Evolutionary conservation across 2,888 invertebrate species (phyloP).

Genomic region (Cephus runcator): DNA sequence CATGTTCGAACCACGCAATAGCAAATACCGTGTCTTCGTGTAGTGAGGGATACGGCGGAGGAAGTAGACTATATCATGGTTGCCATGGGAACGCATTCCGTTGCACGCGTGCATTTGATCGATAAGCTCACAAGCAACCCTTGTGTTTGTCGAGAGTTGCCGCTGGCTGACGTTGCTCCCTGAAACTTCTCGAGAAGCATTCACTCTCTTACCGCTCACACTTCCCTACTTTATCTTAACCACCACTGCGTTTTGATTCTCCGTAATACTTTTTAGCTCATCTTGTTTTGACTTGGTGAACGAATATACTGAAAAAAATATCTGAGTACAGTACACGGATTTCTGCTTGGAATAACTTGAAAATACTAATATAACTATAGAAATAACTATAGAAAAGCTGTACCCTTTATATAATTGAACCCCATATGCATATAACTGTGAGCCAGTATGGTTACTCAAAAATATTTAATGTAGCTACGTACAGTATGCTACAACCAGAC

Average conservation of each 20-base stretch:
- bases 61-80: slow-evolving; percentile 17
- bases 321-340: background rate
- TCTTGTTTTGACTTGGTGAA: background rate
- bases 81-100: slow-evolving; percentile 38
- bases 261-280: background rate
- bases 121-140: slow-evolving; percentile 42
- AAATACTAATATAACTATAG: too few species aligned
- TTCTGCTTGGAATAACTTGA: background rate
- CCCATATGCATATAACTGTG: background rate
- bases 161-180: background rate
- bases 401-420: background rate
- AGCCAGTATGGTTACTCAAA: background rate
- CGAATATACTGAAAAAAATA: background rate
- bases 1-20: background rate
- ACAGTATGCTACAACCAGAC: background rate
- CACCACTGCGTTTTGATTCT: background rate
- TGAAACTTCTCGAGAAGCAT: background rate
- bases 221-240: background rate
- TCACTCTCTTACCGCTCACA: background rate
- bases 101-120: slow-evolving; percentile 45
- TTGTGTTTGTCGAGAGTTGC: slow-evolving; percentile 3
- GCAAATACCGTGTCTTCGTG: background rate
- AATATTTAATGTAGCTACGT: background rate
- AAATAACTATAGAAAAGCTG: background rate
- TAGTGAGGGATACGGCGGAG: background rate